Evolutionary conservation across 37 sponge, comb jelly and placozoan genomes (phyloP), one percentile per base, ranked within the genome.

Genomic region (Beroe ovata): DNA sequence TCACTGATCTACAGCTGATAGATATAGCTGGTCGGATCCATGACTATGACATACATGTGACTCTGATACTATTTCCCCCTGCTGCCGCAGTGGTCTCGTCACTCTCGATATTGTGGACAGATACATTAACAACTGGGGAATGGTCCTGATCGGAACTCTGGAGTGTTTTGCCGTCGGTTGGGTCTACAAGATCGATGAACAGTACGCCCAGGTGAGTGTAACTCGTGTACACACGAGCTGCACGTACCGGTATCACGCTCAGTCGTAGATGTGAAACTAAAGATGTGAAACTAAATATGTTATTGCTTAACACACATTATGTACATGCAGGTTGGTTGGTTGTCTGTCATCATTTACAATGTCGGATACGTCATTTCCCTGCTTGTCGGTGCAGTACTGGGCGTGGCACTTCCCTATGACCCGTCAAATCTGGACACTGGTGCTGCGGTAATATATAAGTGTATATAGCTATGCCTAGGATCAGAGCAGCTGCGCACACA

Each of bases 141-240:
- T 77, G 84, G 84, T 77, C 4, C 47, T 77, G 1, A 77, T 77
- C 19, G 84, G 84, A 0, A 77, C 54, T 21, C 84, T 77, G 84
- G 84, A 77, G 23, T 77, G 84, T 23, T 77, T 77, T 25, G 84
- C 84, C 4, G 84, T 77, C 18, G 84, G 84, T 6, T 77, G 84
- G 84, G 84, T 77, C 23, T 41, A 77, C 47, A 77, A 77, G 38
- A 77, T 77, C 1, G 84, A 77, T 8, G 54, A 77, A 6, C 84
- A 77, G 33, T 39, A 77, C 47, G n/a, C n/a, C n/a, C n/a, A n/a
- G n/a, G n/a, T n/a, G n/a, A n/a, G n/a, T n/a, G n/a, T n/a, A n/a
- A n/a, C n/a, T n/a, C n/a, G n/a, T n/a, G n/a, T n/a, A n/a, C n/a
- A n/a, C n/a, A n/a, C n/a, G n/a, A n/a, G n/a, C n/a, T n/a, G n/a